Base-by-base conservation (phyloP, 2,113 vertebrate species). In the Centropristis striata region DNA sequence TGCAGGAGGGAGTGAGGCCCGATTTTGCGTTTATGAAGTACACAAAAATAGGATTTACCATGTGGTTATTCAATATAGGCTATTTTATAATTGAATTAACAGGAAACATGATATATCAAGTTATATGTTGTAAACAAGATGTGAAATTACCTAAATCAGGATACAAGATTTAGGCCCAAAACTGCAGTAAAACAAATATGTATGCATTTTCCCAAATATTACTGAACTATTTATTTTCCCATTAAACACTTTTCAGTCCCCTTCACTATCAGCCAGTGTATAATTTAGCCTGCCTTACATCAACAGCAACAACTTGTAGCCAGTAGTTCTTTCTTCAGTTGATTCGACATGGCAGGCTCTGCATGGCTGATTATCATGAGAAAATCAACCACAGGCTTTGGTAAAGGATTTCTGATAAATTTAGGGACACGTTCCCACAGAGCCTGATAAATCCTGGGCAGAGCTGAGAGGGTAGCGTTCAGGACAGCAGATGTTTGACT, bases 401-500 rank as follows among this genome's bases (percentile, higher is more conserved):
- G 68, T 47, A 42, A 68, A 61, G 25, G 47, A 66, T 85, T 84
- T 75, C 44, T 71, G 59, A 77, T 88, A 25, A 70, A 54, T 81
- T 80, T 70, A 69, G 58, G 36, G 61, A 67, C 53, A 14, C 9
- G 37, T 69, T 88, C 78, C 71, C 85, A 74, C 69, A 61, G 76
- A 63, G 41, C 54, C 66, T 23, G 58, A 76, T 85, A 63, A 88
- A 71, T 84, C 77, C 41, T 2, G 2, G 65, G 77, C 66, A 41
- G 78, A 88, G 70, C 64, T 47, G 57, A 1, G 49, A 74, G 41
- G 54, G 70, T 21, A 75, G 72, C 28, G n/a, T 57, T 76, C 28
- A 80, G 73, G 79, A 78, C 81, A 83, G 80, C 91, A 93, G 90
- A 91, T 93, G 91, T 93, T 90, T 61, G 70, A 85, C 88, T 89